Evolutionary conservation across 2,113 vertebrate genomes (phyloP).

Genomic region (Prolemur simus): DNA sequence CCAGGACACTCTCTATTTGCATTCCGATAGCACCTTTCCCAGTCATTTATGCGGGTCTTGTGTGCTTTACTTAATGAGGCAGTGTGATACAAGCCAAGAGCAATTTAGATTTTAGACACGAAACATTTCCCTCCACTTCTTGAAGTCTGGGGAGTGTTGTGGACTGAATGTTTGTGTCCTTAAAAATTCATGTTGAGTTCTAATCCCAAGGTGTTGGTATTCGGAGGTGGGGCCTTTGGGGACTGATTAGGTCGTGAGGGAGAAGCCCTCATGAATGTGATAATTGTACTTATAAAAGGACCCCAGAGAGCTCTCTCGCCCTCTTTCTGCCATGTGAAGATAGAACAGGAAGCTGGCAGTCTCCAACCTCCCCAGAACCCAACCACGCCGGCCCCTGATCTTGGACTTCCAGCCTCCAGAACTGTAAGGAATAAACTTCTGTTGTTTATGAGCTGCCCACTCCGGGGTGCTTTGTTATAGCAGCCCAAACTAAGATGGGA

Average conservation of each 20-base stretch:
- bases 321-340: not conserved
- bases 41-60: not conserved
- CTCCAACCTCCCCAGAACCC: not conserved
- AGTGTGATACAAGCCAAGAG: not conserved
- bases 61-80: not conserved
- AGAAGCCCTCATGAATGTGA: not conserved
- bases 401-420: not conserved
- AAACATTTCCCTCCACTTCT: not conserved
- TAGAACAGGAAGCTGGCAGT: too few species aligned
- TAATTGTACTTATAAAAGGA: not conserved
- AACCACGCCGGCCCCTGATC: not conserved
- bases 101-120: not conserved
- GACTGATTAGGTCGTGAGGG: too few species aligned
- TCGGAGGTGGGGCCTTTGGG: not conserved
- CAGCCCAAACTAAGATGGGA: not conserved
- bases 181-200: not conserved
- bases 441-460: not conserved
- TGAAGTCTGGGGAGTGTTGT: not conserved
- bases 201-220: not conserved
- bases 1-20: not conserved
- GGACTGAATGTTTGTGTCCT: not conserved
- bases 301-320: not conserved
- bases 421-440: not conserved
- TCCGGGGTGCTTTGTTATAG: too few species aligned
- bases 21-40: not conserved